Percentiles rank a stretch among this genome's conserved stretches.
Conservation (phyloP, 2,888 invertebrate genomes). For the Rhamnusium bicolor region DNA sequence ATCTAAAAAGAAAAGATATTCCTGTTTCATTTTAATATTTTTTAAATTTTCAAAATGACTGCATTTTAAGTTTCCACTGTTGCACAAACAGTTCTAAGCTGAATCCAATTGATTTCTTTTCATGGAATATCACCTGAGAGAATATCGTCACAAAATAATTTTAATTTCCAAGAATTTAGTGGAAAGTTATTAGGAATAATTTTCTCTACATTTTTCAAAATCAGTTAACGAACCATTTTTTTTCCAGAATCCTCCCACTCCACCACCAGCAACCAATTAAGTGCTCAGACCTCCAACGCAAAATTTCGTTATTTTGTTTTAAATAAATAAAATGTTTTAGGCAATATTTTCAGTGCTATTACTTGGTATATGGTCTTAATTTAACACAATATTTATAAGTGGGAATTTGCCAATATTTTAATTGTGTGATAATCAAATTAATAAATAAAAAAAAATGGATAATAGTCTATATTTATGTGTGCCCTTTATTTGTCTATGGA, state of each 20-base stretch:
- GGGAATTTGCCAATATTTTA: constrained; percentile 21
- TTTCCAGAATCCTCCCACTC: constrained; percentile 71
- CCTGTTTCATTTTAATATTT: too few species aligned
- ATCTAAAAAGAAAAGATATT: too few species aligned
- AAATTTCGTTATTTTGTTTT: constrained; percentile 16
- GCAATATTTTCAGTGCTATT: constrained; percentile 25
- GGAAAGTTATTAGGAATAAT: too few species aligned
- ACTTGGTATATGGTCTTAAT: constrained; percentile 30
- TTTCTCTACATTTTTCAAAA: too few species aligned
- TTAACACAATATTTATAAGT: constrained; percentile 5
- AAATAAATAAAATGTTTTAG: constrained; percentile 25
- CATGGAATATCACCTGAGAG: too few species aligned
- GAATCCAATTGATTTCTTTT: too few species aligned
- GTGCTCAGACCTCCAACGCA: not conserved
- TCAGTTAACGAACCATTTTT: not conserved
- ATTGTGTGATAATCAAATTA: constrained; percentile 3
- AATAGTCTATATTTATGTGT: not conserved
- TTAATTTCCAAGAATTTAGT: too few species aligned
- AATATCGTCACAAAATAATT: too few species aligned
- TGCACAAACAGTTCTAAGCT: too few species aligned
- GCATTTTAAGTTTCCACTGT: too few species aligned
- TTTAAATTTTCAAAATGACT: too few species aligned
- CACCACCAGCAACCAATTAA: constrained; percentile 69
- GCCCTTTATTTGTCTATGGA: not conserved
- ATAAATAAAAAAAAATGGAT: not conserved